Percentiles rank a stretch among this genome's conserved stretches.
These are phyloP conservation scores for Leptinotarsa juncta DNA, from an alignment of 2,888 invertebrate genomes.

Conservation along the genomic window DNA sequence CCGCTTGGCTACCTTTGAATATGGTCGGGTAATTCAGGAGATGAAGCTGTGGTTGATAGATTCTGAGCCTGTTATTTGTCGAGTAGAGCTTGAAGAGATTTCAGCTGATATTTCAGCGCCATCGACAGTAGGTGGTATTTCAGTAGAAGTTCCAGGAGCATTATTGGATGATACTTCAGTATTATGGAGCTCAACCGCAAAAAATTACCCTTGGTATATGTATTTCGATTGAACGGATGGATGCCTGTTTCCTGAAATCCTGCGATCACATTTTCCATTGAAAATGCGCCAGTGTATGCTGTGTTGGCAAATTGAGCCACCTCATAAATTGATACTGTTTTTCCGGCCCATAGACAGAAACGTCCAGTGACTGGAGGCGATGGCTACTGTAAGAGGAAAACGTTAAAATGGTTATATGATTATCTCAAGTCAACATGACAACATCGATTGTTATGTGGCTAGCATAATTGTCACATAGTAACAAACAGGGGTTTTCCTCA, in stretches of 20 bases:
- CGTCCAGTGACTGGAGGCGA: conserved; percentile 36
- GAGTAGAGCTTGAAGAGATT: too few relatives aligned
- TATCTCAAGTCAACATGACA: not conserved
- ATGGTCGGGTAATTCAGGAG: too few relatives aligned
- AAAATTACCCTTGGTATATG: conserved; percentile 18
- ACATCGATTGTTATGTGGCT: not conserved
- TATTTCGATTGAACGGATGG: conserved; percentile 31
- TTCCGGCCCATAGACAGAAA: conserved; percentile 33
- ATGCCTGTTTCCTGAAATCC: conserved; percentile 37
- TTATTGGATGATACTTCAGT: too few relatives aligned
- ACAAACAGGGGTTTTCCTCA: not conserved
- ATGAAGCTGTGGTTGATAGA: too few relatives aligned
- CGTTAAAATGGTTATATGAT: conserved; percentile 31
- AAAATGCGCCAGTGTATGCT: conserved; percentile 29
- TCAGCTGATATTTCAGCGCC: too few relatives aligned
- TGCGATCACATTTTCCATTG: conserved; percentile 33
- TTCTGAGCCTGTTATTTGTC: too few relatives aligned
- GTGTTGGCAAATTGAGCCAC: conserved; percentile 27
- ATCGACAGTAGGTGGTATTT: too few relatives aligned
- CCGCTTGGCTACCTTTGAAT: too few relatives aligned
- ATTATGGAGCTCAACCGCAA: too few relatives aligned
- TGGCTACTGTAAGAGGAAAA: conserved; percentile 33
- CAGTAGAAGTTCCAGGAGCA: too few relatives aligned
- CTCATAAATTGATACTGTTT: conserved; percentile 35
- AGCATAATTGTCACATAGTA: not conserved